Evolutionary conservation across 2,113 vertebrate species (phyloP), one percentile per base, ranked within the genome.

Genomic region (Caloenas nicobarica): DNA sequence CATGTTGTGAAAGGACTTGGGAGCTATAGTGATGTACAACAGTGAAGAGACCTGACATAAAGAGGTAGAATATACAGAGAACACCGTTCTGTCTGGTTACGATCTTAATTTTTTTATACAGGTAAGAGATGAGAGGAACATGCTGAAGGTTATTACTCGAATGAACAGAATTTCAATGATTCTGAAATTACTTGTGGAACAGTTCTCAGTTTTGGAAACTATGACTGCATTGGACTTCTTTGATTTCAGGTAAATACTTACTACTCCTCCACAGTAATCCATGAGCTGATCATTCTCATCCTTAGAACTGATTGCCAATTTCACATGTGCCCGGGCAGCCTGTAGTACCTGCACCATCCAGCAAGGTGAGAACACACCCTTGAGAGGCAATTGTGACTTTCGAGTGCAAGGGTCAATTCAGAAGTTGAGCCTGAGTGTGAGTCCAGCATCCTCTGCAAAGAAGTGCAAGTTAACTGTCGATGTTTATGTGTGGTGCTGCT

Each of bases 181-280:
- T 86, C 97, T 99, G 71, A 98, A 98, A 64, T 97, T 99, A 70
- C 82, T 99, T 68, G 98, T 99, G 23, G 99, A 99, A 69, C 99
- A 99, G 96, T 99, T 99, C 95, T 96, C 98, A 0, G 97, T 99
- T 86, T 92, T 99, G 95, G 99, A 99, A 96, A 99, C 99, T 13
- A 99, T 99, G 99, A 99, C 99, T 11, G 97, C 99, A 19, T 84
- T 99, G 97, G 99, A 99, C 94, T 99, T 99, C 92, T 99, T 98
- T 86, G 99, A 99, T 90, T 99, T 99, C 94, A 99, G 99, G 99
- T 99, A 87, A 70, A 81, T 40, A 31, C 6, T 38, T 70, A 15
- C 4, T 44, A 33, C 68, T 85, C n/a, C 33, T 89, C 36, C 28
- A 44, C 5, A 57, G 44, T 19, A 69, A 57, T 24, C 21, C 9